Base-by-base conservation (phyloP, 2,113 vertebrate genomes). In the Raja brachyura region DNA sequence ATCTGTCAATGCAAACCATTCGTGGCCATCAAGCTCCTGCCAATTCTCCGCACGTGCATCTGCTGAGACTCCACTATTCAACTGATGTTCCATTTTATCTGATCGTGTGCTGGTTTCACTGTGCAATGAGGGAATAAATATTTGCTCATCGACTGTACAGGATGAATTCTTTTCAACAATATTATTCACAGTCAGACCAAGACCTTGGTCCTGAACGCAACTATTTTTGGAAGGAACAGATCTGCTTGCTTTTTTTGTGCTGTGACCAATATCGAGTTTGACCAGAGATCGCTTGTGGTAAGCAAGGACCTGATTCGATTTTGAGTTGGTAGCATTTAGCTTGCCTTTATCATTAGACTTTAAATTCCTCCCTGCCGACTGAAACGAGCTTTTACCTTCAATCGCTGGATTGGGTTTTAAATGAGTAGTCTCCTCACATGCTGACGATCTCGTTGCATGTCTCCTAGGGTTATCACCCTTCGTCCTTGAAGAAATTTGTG, bases 381-480 rank as follows among this genome's bases (percentile, higher is more conserved):
- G 16, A 74, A 25, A 74, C 10, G 73, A 68, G 4, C 4, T 74
- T 92, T 70, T 92, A 6, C 48, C 18, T 92, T 92, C 90, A 92
- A 68, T 39, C 14, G 20, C 48, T 11, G 10, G 39, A 31, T 63
- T 74, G 48, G 33, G 1, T 28, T 70, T 73, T 92, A 63, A 74
- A 54, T 92, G 31, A 92, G 90, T 73, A 54, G 25, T 92, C 39
- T 6, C 6, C 39, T 28, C 20, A 16, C 5, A 10, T 86, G 18
- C 66, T 22, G 79, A 28, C 18, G 39, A 5, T 68, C n/a, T 66
- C 31, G 1, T 20, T 4, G 33, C 11, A 20, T 20, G 10, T 54
- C 31, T 73, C 81, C 33, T 83, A 31, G 56, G 93, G 78, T 81
- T 54, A 73, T 14, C 93, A 93, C 94, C 28, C 25, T 59, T 5